Base-by-base conservation (phyloP, 23 tunicate genomes). In the Phallusia fumigata region DNA sequence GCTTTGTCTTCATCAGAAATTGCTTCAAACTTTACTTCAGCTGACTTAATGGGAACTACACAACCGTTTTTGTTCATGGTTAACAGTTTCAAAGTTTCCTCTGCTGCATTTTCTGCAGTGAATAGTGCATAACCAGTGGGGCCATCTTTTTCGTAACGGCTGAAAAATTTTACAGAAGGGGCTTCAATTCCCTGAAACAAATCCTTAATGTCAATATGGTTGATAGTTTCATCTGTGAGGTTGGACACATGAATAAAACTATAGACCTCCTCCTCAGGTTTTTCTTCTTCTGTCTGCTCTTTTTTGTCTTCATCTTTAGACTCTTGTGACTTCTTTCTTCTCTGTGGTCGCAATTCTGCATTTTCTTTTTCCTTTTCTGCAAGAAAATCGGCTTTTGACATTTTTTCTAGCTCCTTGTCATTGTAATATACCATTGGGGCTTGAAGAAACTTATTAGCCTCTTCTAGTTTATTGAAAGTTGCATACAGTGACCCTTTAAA, bases 341-440 rank as follows among this genome's bases (percentile, higher is more conserved):
- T 81, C 13, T 31, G 44, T 32, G 32, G n/a, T 65, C 81, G 65
- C 35, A 19, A 15, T 75, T 80, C 83, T 32, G 81, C 74, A 16
- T 53, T 81, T 50, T 83, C 97, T 45, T 33, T 45, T 79, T 85
- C 89, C 82, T 89, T 85, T 73, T 86, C 88, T 73, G 81, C 81
- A 74, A 73, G 84, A 64, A 80, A 88, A 26, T 44, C 96, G 0
- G 82, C 85, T 78, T 85, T 84, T 19, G 88, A 77, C 84, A 53
- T 87, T 79, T 96, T 96, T 30, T 85, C 91, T 11, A 96, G 78
- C 44, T 80, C 87, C 49, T 78, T 81, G 40, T 80, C 88, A 53
- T 96, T 91, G 80, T 96, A 96, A 78, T 91, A 87, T 0, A 88
- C 92, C 96, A 87, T 88, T 19, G 96, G 93, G 5, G 92, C 96